A percentile compares a stretch with the other conserved stretches of the same genome.
phyloP scores from a whole-genome alignment of 2,888 invertebrate genomes.

The Orthosia gothica region DNA sequence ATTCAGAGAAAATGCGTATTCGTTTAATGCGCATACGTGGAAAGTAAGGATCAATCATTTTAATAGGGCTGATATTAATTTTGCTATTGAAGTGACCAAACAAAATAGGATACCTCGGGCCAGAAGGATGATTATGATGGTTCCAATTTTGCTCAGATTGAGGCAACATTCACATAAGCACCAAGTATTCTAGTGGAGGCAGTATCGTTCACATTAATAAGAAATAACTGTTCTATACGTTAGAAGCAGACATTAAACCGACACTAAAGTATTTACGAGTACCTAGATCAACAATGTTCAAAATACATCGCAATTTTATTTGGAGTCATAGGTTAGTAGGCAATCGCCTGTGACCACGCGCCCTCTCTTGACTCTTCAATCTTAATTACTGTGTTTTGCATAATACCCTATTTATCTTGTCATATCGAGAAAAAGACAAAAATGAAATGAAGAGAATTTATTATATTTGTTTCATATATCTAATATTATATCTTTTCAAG shows the following conservation, averaged over 20 bases:
- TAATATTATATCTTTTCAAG: neutral
- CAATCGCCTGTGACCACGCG: slow-evolving; percentile 13
- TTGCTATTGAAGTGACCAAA: no score
- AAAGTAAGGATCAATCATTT: neutral
- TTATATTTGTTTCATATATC: neutral
- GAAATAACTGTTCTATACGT: neutral
- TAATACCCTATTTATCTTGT: slow-evolving; percentile 16
- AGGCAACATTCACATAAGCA: neutral
- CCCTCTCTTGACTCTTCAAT: slow-evolving; percentile 8
- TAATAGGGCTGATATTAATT: neutral
- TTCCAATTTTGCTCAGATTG: neutral
- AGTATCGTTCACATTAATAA: neutral
- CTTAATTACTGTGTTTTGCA: slow-evolving; percentile 20
- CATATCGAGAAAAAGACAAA: neutral
- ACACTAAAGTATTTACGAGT: neutral
- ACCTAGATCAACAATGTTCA: slow-evolving; percentile 27
- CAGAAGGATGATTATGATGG: no score
- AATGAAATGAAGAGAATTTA: neutral
- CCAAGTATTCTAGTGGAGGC: neutral
- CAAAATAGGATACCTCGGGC: no score
- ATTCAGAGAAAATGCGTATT: neutral
- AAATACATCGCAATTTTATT: slow-evolving; percentile 16
- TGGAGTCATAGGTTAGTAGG: slow-evolving; percentile 38
- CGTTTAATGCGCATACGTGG: no score
- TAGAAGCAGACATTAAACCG: slow-evolving; percentile 11